Conservation (phyloP, 2,888 invertebrate genomes). For the Campoletis raptor region DNA sequence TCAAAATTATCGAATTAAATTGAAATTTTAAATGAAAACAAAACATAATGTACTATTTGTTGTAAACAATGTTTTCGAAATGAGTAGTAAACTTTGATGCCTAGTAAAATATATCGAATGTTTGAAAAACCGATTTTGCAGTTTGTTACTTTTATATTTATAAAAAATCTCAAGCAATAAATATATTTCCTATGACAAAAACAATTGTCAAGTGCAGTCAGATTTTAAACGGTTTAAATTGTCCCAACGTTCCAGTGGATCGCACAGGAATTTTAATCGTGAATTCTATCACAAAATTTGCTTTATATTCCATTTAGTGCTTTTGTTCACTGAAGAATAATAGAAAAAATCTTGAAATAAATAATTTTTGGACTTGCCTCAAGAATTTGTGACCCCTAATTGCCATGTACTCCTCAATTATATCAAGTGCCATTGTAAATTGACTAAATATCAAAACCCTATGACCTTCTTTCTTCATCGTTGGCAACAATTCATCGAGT, state of each 20-base stretch:
- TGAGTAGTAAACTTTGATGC: too few relatives aligned
- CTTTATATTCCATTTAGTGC: too few relatives aligned
- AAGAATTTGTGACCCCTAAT: conserved; percentile 90
- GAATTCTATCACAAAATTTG: background rate
- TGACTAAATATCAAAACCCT: conserved; percentile 97
- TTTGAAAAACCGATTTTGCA: too few relatives aligned
- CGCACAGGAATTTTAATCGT: background rate
- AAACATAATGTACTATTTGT: background rate
- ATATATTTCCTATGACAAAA: too few relatives aligned
- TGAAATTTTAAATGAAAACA: background rate
- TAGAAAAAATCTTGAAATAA: too few relatives aligned
- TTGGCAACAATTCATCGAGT: conserved; percentile 92
- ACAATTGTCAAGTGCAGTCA: too few relatives aligned
- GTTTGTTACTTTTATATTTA: too few relatives aligned
- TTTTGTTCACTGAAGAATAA: too few relatives aligned
- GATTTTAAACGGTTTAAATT: too few relatives aligned
- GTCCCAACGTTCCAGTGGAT: background rate
- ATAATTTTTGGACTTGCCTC: conserved; percentile 76
- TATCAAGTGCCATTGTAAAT: conserved; percentile 97
- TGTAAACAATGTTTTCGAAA: too few relatives aligned
- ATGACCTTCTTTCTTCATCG: conserved; percentile 90
- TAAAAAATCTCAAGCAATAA: too few relatives aligned
- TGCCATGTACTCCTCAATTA: conserved; percentile 95
- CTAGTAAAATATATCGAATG: too few relatives aligned
- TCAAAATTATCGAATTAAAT: background rate